Base-by-base conservation (phyloP, 2,113 vertebrate species). In the Clarias batrachus region DNA sequence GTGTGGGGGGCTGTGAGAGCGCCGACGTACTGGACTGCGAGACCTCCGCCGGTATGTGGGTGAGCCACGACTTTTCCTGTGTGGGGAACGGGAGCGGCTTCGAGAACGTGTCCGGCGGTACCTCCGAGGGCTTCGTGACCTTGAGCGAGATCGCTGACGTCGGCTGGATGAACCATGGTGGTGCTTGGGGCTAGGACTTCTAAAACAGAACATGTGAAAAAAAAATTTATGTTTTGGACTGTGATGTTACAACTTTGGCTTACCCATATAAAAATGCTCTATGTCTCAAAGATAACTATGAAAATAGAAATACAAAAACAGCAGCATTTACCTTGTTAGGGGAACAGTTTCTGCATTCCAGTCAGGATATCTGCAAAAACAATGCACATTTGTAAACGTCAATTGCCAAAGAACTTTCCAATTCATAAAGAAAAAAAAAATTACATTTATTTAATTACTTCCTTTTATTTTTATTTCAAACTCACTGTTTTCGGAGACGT, bases 401-500 rank as follows among this genome's bases (percentile, higher is more conserved):
- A 81, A 9, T 2, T 33, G 68, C 48, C 30, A 30, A 89, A 11
- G 48, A 11, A 65, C 3, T 1, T 52, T 8, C 66, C 23, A 83
- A 56, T 63, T 4, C 5, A 11, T 60, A 11, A 71, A 63, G 1
- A 27, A 17, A 30, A 6, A 48, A 48, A 48, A 48, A 48, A 8
- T 1, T 9, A 48, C 48, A 9, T 48, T 48, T 48, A 48, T 7
- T 48, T 0, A 48, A 7, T 48, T 4, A 41, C 41, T 48, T 48
- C 7, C 7, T 48, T 48, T 68, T 56, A 3, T 3, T 17, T 25
- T 16, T 25, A n/a, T 65, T 81, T 0, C 33, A 48, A 57, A 92
- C 97, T 96, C 93, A 98, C 97, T 94, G 94, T 92, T 95, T 94
- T 62, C 95, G 93, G 65, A 98, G 93, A 56, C 94, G 89, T 86